Base-by-base conservation (phyloP, 2,888 invertebrate species). In the Gastracanthus pulcherrimus region DNA sequence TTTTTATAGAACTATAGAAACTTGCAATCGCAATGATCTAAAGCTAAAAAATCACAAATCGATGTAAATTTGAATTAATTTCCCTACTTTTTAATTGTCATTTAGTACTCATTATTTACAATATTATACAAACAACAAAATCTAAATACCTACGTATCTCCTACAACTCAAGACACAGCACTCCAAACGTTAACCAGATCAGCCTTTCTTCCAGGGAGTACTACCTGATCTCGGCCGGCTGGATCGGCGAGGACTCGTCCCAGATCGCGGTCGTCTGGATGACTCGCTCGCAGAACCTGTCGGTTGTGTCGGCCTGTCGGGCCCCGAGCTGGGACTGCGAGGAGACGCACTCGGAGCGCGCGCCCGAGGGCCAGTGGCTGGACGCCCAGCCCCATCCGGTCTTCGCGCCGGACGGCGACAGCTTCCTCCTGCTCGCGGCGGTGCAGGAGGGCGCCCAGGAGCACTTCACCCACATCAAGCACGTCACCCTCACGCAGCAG, bases 281-380 rank as follows among this genome's bases (percentile, higher is more conserved):
- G 94, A 97, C 97, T 92, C 94, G 99, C 86, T 95, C 96, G 62
- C 98, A 99, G 92, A 98, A 98, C 92, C 94, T 97, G 85, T 97
- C 97, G 86, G 94, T 98, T 83, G 95, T 98, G 87, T 96, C 97
- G 84, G 94, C 97, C 84, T 98, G 98, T 92, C 94, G 95, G 82
- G 94, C 95, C 62, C 96, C 96, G 7, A 95, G 95, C 89, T 96
- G 97, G 95, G 94, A 95, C 77, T 98, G 98, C 92, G 93, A 94
- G 85, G 96, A 97, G 95, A 96, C 95, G 62, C 97, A 97, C 92
- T 94, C 96, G 51, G 97, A 97, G 90, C 94, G 97, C 85, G 97
- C 97, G 9, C 94, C 96, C 23, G 97, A 97, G 88, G 95, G 96
- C 87, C 95, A 96, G 82, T 97, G 97, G 97, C 92, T 97, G 80